Evolutionary conservation across 2,888 invertebrate species (phyloP).

Genomic region (Machimus rusticus): DNA sequence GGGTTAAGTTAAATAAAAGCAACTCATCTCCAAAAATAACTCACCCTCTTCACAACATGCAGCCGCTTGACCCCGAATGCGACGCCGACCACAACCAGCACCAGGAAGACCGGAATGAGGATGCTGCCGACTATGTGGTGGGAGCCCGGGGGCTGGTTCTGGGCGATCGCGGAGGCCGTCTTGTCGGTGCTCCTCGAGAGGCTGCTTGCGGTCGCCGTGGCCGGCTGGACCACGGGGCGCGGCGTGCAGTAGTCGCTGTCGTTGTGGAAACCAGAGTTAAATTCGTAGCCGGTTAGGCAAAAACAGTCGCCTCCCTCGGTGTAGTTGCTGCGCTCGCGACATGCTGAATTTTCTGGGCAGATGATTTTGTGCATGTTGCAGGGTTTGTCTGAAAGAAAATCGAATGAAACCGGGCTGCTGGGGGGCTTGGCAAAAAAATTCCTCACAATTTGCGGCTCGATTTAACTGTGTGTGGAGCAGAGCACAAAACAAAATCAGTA

Average conservation of each 20-base stretch:
- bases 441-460: neutral
- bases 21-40: neutral
- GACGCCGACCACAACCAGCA: constrained; percentile 50
- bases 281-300: constrained; percentile 29
- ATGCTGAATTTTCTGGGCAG: constrained; percentile 17
- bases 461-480: neutral
- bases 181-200: neutral
- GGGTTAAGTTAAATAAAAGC: no score
- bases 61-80: constrained; percentile 50
- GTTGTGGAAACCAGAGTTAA: constrained; percentile 41
- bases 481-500: neutral
- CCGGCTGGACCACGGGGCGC: neutral
- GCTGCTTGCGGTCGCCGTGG: neutral
- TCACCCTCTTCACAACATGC: constrained; percentile 49
- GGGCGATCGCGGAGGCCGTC: constrained; percentile 38
- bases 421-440: neutral
- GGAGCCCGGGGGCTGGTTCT: constrained; percentile 45
- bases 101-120: constrained; percentile 51
- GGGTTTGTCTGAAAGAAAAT: constrained; percentile 21
- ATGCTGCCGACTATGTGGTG: constrained; percentile 53
- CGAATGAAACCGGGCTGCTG: neutral
- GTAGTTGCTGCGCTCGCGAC: neutral
- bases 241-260: constrained; percentile 42
- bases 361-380: neutral
- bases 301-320: constrained; percentile 18